These are phyloP conservation scores for Musca vetustissima DNA, from an alignment of 1,140 invertebrate genomes.

Conservation along the genomic window DNA sequence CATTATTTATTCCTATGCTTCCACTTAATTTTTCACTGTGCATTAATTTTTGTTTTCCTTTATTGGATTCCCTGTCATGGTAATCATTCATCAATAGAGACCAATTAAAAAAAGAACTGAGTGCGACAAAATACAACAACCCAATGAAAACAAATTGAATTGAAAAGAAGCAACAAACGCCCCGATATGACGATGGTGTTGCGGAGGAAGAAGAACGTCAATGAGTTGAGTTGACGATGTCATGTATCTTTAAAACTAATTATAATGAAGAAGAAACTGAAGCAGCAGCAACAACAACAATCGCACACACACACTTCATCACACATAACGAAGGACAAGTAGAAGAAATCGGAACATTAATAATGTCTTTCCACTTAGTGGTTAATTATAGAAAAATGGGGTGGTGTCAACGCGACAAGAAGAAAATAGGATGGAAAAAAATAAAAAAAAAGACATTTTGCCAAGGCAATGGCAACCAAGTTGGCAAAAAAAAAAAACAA, in stretches of 20 bases:
- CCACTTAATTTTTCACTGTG: neutral
- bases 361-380: conserved; percentile 39
- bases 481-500: neutral
- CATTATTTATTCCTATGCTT: too few relatives aligned
- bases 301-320: too few relatives aligned
- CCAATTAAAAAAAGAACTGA: conserved; percentile 52
- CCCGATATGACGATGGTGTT: too few relatives aligned
- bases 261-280: conserved; percentile 54
- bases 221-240: too few relatives aligned
- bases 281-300: conserved; percentile 42
- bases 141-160: too few relatives aligned
- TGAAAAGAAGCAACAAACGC: too few relatives aligned
- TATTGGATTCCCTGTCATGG: neutral
- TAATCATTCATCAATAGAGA: conserved; percentile 43
- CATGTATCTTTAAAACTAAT: conserved; percentile 47
- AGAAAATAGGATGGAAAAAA: conserved; percentile 12
- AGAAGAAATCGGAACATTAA: conserved; percentile 12
- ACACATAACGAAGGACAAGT: neutral
- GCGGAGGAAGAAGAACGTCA: too few relatives aligned
- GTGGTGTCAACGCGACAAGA: conserved; percentile 13
- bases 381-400: conserved; percentile 52
- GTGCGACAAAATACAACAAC: conserved; percentile 29
- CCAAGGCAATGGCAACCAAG: neutral
- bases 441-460: neutral
- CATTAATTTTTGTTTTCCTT: neutral